Base-by-base conservation (phyloP, 1,140 invertebrate genomes). In the Drosophila lacertosa region DNA sequence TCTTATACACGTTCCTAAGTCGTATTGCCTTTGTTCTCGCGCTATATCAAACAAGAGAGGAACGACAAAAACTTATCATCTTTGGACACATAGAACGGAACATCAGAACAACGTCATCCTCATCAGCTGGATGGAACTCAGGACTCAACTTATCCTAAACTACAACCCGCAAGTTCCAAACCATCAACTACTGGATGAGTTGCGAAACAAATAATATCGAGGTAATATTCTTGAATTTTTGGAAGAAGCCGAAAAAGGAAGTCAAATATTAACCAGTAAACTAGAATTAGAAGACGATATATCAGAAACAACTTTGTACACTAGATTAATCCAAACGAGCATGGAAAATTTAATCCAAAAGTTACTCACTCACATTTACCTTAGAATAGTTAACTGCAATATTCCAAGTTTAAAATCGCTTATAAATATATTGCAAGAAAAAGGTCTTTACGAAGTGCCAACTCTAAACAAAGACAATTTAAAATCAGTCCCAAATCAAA, bases 61-160 rank as follows among this genome's bases (percentile, higher is more conserved):
- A 59, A 22, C 16, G 57, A 15, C 57, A 59, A 15, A 59, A 47
- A 18, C 20, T 59, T 3, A 59, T 59, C 10, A 59, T 59, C 7
- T 59, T 47, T n/a, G 57, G 57, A 48, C 57, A 59, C 32, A 48
- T 59, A 2, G 44, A 59, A 24, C 13, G 57, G 42, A 59, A 11
- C 10, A 59, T 59, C 42, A 42, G 42, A 1, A 47, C n/a, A n/a
- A n/a, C n/a, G n/a, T n/a, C n/a, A n/a, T n/a, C 44, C 20, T 59
- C 40, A 55, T 37, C 53, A 47, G 32, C 42, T 59, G 42, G 57
- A 35, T 18, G 1, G 44, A 59, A 59, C 32, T 59, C 5, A 47
- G 42, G 5, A 33, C 15, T 10, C 11, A 48, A 59, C 44, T 59
- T 13, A 59, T 59, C 39, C 18, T 59, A 15, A 37, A 59, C 11